Base-by-base conservation (phyloP, 2,113 vertebrate genomes). In the Thamnaconus septentrionalis region DNA sequence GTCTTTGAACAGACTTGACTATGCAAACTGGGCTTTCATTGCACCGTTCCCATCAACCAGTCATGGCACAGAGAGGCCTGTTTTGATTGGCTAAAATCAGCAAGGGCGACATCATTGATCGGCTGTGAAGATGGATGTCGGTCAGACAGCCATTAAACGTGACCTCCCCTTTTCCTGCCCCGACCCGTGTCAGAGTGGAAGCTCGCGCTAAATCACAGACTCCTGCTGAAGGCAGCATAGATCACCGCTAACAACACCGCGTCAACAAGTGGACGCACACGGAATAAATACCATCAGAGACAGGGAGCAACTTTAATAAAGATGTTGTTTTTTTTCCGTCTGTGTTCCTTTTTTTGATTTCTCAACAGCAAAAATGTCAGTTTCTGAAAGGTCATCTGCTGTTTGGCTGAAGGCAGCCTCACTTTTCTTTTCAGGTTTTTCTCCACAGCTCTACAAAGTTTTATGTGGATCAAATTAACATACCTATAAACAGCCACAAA, bases 131-230 rank as follows among this genome's bases (percentile, higher is more conserved):
- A 82, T 78, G 66, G 76, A 83, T 84, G 71, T 78, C 8, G 63
- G 66, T 79, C 71, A 53, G 78, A 78, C 72, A 76, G 74, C 71
- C 59, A 79, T 80, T 84, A 81, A 80, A 78, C 40, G 10, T 76
- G 79, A 81, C 76, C 75, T 61, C 44, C 8, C 10, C 43, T 51
- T 44, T 63, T 5, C 48, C 59, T 8, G 53, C 47, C 50, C 39
- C 3, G 41, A 65, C 77, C 66, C 54, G 57, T 81, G 81, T 83
- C 78, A 56, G 73, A 67, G 73, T 70, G 67, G 54, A 64, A 66
- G 77, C 76, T 46, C 69, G 3, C 40, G 75, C 66, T 89, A 82
- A 87, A 86, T 86, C 75, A 84, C 64, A 59, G 77, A 79, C 67
- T 73, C 41, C 3, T 31, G 8, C 53, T 82, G 77, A 88, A 88